Percentiles rank a stretch among this genome's conserved stretches.
Conservation (phyloP, 1,140 invertebrate genomes). For the Drosophila kepulauana region DNA sequence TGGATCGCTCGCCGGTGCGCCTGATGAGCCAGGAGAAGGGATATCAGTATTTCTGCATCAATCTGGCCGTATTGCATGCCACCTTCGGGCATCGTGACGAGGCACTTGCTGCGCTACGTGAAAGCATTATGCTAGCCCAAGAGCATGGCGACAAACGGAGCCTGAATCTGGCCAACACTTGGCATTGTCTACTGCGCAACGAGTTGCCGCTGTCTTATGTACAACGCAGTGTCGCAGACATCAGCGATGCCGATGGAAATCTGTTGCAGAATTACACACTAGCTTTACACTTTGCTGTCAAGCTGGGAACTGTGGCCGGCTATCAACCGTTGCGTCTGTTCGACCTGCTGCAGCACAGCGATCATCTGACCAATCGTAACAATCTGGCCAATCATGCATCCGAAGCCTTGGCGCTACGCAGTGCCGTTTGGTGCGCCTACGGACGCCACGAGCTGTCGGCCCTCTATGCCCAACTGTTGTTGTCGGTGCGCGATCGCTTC, state of each 20-base stretch:
- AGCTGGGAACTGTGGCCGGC: conserved; percentile 84
- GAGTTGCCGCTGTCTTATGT: conserved; percentile 65
- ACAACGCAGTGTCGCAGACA: conserved; percentile 59
- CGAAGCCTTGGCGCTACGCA: conserved; percentile 91
- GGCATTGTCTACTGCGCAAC: conserved; percentile 90
- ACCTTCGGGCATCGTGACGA: conserved; percentile 94
- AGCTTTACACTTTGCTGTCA: conserved; percentile 88
- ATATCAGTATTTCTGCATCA: conserved; percentile 95
- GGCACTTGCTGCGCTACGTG: conserved; percentile 91
- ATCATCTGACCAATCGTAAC: conserved; percentile 93
- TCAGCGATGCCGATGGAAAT: conserved; percentile 85
- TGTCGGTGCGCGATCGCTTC: conserved; percentile 86
- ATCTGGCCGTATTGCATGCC: conserved; percentile 94
- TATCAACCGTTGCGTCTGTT: conserved; percentile 85
- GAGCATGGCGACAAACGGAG: conserved; percentile 94
- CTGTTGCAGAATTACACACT: conserved; percentile 88
- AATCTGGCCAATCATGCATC: conserved; percentile 92
- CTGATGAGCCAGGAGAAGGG: conserved; percentile 86
- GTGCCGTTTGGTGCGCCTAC: conserved; percentile 94
- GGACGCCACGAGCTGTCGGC: conserved; percentile 93
- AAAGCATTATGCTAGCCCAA: conserved; percentile 95
- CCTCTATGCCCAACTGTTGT: conserved; percentile 91
- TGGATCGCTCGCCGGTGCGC: conserved; percentile 89
- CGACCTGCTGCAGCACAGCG: conserved; percentile 92
- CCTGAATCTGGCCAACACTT: conserved; percentile 93